These are phyloP conservation scores for Cheilosia pagana DNA, from an alignment of 2,888 invertebrate genomes.

Conservation along the genomic window DNA sequence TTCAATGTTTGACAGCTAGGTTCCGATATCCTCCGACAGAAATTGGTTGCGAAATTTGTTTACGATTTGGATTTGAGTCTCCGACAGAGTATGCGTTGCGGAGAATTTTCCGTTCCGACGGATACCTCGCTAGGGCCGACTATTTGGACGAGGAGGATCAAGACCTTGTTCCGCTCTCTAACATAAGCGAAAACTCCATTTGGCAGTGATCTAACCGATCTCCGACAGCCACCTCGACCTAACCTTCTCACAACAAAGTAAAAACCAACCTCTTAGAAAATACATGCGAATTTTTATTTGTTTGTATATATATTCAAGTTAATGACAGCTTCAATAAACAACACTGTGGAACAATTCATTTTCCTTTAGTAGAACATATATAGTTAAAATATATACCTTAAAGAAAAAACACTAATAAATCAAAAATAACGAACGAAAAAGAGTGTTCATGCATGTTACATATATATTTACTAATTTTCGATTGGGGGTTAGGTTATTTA, in stretches of 20 bases:
- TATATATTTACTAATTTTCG: background rate
- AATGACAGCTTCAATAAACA: conserved; percentile 62
- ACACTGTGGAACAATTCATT: conserved; percentile 61
- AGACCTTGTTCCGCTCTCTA: no score
- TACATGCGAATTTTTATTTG: conserved; percentile 69
- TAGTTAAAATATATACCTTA: conserved; percentile 58
- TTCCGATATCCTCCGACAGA: no score
- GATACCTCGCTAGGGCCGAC: no score
- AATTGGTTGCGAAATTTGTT: no score
- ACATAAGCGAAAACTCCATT: no score
- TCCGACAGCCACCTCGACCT: no score
- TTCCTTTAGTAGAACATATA: conserved; percentile 58
- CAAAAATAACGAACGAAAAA: conserved; percentile 37
- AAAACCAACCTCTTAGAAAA: conserved; percentile 41
- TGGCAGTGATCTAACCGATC: no score
- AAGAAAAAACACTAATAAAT: conserved; percentile 31
- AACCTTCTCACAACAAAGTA: background rate
- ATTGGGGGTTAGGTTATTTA: conserved; percentile 11
- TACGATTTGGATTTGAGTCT: no score
- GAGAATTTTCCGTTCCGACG: no score
- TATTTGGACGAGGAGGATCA: no score
- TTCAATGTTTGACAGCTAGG: no score
- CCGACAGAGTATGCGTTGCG: no score
- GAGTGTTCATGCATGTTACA: conserved; percentile 22
- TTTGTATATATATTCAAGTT: conserved; percentile 52